Evolutionary conservation across 2,888 invertebrate species (phyloP).

Genomic region (Cerceris ruficornis): DNA sequence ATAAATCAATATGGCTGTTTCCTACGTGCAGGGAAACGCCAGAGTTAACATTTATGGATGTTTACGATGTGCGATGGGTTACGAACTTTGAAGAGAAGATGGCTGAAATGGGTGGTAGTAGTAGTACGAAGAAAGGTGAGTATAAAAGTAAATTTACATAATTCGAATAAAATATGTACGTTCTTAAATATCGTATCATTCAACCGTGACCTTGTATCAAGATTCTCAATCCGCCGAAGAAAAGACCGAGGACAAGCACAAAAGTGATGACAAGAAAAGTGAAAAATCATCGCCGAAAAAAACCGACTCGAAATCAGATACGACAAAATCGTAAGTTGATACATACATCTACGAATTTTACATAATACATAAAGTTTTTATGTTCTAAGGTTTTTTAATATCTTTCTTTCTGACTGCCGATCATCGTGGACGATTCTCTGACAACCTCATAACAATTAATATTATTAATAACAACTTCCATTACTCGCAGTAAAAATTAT

Average conservation of each 20-base stretch:
- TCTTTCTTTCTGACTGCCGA: not conserved
- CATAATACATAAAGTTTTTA: not conserved
- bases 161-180: not conserved
- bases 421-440: not conserved
- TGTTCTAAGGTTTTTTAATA: not conserved
- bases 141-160: constrained; percentile 50
- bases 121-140: constrained; percentile 77
- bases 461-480: not conserved
- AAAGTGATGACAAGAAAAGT: constrained; percentile 72
- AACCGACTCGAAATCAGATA: constrained; percentile 66
- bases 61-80: constrained; percentile 81
- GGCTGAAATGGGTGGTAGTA: constrained; percentile 72
- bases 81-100: constrained; percentile 80
- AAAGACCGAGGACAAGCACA: constrained; percentile 67
- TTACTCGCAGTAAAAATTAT: too few species aligned
- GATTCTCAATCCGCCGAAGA: constrained; percentile 63
- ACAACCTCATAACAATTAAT: not conserved
- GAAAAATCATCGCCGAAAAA: constrained; percentile 71
- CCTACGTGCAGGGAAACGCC: constrained; percentile 81
- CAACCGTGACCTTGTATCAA: constrained; percentile 54
- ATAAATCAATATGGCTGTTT: constrained; percentile 70
- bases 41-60: constrained; percentile 81
- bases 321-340: constrained; percentile 73
- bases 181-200: constrained; percentile 18
- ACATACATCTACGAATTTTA: not conserved